A percentile compares a stretch with the other conserved stretches of the same genome.
These are phyloP conservation scores for Saxidomus purpurata DNA, from an alignment of 1,140 invertebrate species.

Conservation along the genomic window DNA sequence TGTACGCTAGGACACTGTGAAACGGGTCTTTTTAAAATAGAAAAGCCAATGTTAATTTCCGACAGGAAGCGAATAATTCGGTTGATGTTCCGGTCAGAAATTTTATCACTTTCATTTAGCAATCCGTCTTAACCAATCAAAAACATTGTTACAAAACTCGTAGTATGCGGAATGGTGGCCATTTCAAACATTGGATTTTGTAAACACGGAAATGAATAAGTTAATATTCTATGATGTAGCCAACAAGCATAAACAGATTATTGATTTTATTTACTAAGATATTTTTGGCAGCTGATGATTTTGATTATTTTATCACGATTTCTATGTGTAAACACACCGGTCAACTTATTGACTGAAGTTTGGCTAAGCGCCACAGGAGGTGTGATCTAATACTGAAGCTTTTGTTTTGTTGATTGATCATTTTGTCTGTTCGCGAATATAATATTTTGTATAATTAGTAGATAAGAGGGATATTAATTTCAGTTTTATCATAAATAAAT, in stretches of 20 bases:
- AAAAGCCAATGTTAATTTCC: too few relatives aligned
- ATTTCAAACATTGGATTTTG: conserved; percentile 45
- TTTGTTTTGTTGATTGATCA: conserved; percentile 2
- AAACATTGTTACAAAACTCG: conserved; percentile 17
- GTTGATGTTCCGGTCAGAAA: not conserved
- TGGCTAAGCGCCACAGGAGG: conserved; percentile 1
- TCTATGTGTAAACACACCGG: not conserved
- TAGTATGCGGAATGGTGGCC: conserved; percentile 25
- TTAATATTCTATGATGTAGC: too few relatives aligned
- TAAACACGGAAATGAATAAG: not conserved
- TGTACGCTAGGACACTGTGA: too few relatives aligned
- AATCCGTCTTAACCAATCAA: conserved; percentile 34
- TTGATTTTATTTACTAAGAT: not conserved
- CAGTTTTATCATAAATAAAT: conserved; percentile 29
- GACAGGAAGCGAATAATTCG: not conserved
- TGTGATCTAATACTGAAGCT: not conserved
- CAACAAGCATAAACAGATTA: too few relatives aligned
- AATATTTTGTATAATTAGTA: not conserved
- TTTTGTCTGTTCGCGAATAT: not conserved
- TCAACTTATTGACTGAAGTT: not conserved
- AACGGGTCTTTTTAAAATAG: too few relatives aligned
- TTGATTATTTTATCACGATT: not conserved
- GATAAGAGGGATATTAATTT: conserved; percentile 57
- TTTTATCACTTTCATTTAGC: not conserved
- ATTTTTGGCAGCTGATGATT: not conserved